phyloP scores from a whole-genome alignment of 2,113 vertebrate species.

The Catagonus wagneri region DNA sequence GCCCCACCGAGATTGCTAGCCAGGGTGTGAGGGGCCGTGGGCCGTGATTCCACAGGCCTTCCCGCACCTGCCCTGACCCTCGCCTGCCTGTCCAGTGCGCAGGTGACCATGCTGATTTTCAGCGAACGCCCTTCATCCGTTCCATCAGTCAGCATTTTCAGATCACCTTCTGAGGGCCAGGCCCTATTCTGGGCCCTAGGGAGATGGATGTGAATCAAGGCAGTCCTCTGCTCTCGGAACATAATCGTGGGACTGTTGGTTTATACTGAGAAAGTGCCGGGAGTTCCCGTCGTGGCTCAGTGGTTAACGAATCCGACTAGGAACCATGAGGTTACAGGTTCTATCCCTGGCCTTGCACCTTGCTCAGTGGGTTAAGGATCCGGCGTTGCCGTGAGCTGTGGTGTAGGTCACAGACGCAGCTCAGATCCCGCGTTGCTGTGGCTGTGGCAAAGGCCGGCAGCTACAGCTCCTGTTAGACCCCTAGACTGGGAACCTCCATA shows the following conservation, averaged over 20 bases:
- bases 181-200: not conserved
- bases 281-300: too few species aligned
- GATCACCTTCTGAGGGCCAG: not conserved
- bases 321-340: too few species aligned
- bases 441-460: too few species aligned
- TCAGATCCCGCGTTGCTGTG: too few species aligned
- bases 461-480: too few species aligned
- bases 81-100: not conserved
- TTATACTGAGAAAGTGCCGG: not conserved
- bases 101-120: not conserved
- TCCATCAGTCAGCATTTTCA: not conserved
- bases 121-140: not conserved
- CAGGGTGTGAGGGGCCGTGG: constrained; percentile 39
- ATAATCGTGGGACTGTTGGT: not conserved
- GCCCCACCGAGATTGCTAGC: constrained; percentile 62
- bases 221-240: not conserved
- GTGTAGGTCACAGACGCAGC: too few species aligned
- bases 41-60: not conserved
- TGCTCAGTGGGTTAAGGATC: too few species aligned
- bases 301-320: too few species aligned
- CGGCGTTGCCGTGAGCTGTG: too few species aligned
- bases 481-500: too few species aligned
- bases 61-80: not conserved
- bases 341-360: too few species aligned
- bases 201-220: not conserved